A percentile compares a stretch with the other conserved stretches of the same genome.
These are phyloP conservation scores for Phengaris arion DNA, from an alignment of 2,888 invertebrate genomes.

Conservation along the genomic window DNA sequence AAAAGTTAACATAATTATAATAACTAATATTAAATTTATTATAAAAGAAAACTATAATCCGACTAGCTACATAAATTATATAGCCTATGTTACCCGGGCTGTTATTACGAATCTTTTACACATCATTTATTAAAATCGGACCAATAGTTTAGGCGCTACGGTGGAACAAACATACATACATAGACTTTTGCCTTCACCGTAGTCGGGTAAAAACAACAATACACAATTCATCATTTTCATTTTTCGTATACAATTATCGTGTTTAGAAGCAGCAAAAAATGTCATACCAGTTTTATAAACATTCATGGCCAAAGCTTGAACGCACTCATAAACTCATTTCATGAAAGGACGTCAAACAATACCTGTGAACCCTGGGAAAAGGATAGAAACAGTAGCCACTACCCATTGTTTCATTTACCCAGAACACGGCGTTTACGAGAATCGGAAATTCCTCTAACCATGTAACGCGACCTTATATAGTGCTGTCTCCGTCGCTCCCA, in stretches of 20 bases:
- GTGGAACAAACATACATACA: too few relatives aligned
- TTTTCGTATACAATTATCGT: neutral
- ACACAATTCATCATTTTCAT: neutral
- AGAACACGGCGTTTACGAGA: conserved; percentile 50
- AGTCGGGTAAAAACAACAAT: too few relatives aligned
- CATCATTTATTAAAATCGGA: too few relatives aligned
- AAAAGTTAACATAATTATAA: too few relatives aligned
- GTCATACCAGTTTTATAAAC: neutral
- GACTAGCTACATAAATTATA: too few relatives aligned
- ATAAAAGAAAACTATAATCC: too few relatives aligned
- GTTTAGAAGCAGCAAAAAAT: too few relatives aligned
- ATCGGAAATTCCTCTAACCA: conserved; percentile 57
- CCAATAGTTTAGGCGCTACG: too few relatives aligned
- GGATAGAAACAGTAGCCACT: conserved; percentile 18
- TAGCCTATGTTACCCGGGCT: too few relatives aligned
- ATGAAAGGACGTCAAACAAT: conserved; percentile 8
- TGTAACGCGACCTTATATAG: conserved; percentile 68
- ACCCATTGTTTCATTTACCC: conserved; percentile 60
- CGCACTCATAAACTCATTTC: neutral
- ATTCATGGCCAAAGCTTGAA: neutral
- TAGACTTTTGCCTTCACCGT: too few relatives aligned
- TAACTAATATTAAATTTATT: too few relatives aligned
- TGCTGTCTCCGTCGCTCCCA: conserved; percentile 71
- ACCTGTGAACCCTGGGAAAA: neutral
- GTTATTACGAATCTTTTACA: too few relatives aligned